Conservation (phyloP, 2,888 invertebrate species). For the Perizoma flavofasciatum region DNA sequence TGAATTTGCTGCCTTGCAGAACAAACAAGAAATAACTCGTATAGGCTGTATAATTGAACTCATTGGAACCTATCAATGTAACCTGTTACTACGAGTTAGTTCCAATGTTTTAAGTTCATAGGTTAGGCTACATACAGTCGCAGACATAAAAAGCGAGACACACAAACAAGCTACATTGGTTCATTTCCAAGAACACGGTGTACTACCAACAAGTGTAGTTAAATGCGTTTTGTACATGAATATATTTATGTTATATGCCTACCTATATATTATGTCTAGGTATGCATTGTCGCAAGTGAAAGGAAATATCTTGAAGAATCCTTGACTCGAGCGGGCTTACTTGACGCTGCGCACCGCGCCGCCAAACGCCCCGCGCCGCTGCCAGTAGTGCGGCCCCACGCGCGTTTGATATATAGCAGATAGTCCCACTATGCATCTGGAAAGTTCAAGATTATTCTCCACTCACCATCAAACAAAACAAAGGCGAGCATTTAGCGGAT, state of each 20-base stretch:
- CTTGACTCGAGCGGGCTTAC: slow-evolving; percentile 79
- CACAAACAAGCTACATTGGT: slow-evolving; percentile 10
- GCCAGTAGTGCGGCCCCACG: too few relatives aligned
- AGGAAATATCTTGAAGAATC: slow-evolving; percentile 82
- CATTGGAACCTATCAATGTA: too few relatives aligned
- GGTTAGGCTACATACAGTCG: too few relatives aligned
- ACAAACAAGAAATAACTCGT: too few relatives aligned
- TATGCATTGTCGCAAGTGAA: slow-evolving; percentile 79
- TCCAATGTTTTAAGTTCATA: too few relatives aligned
- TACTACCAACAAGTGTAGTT: slow-evolving; percentile 14
- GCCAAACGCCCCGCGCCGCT: slow-evolving; percentile 21
- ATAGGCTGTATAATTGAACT: too few relatives aligned
- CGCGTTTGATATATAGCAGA: too few relatives aligned
- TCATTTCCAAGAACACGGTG: slow-evolving; percentile 18
- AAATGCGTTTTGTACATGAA: slow-evolving; percentile 24
- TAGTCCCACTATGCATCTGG: slow-evolving; percentile 34
- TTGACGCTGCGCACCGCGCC: slow-evolving; percentile 47
- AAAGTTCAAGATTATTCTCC: slow-evolving; percentile 42
- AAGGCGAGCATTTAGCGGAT: slow-evolving; percentile 24
- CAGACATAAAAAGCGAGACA: too few relatives aligned
- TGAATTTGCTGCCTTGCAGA: too few relatives aligned
- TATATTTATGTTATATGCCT: slow-evolving; percentile 14
- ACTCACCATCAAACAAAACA: slow-evolving; percentile 19
- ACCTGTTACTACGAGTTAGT: too few relatives aligned
- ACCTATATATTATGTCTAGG: slow-evolving; percentile 34